These are phyloP conservation scores for Halictus ligatus DNA, from an alignment of 2,888 invertebrate species.

Conservation along the genomic window DNA sequence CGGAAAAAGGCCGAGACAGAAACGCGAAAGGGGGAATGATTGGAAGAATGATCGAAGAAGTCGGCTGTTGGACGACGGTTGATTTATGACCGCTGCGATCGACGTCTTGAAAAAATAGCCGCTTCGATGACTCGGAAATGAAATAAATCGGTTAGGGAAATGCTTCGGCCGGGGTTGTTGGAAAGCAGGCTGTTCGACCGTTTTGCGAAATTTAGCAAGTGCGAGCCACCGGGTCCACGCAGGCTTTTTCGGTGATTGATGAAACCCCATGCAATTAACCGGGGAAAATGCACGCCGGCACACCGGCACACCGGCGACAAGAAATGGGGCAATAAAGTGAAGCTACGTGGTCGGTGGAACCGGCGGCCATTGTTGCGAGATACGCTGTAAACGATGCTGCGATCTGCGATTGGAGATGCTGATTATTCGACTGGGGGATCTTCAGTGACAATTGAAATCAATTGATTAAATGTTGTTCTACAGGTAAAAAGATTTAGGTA, in stretches of 20 bases:
- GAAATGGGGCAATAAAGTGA: conserved; percentile 15
- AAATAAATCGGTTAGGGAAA: conserved; percentile 25
- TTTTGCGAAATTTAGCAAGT: conserved; percentile 10
- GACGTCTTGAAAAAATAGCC: conserved; percentile 2
- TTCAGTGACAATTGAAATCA: neutral
- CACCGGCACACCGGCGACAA: neutral
- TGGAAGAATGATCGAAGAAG: neutral
- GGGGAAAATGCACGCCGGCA: neutral
- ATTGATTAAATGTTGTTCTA: too few relatives aligned
- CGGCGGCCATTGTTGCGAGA: neutral
- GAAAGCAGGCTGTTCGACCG: conserved; percentile 3
- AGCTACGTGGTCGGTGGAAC: neutral
- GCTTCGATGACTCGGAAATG: neutral
- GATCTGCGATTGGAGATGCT: neutral
- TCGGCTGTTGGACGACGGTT: neutral
- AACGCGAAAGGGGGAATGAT: neutral
- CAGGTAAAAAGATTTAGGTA: too few relatives aligned
- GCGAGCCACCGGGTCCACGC: neutral
- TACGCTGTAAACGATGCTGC: neutral
- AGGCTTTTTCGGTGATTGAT: conserved; percentile 29
- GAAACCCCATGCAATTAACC: conserved; percentile 27
- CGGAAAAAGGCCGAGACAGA: neutral
- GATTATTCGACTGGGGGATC: neutral
- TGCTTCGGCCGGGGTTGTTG: conserved; percentile 14
- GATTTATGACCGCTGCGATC: conserved; percentile 32